These are phyloP conservation scores for Polydrusus tereticollis DNA, from an alignment of 2,888 invertebrate genomes.

Conservation along the genomic window DNA sequence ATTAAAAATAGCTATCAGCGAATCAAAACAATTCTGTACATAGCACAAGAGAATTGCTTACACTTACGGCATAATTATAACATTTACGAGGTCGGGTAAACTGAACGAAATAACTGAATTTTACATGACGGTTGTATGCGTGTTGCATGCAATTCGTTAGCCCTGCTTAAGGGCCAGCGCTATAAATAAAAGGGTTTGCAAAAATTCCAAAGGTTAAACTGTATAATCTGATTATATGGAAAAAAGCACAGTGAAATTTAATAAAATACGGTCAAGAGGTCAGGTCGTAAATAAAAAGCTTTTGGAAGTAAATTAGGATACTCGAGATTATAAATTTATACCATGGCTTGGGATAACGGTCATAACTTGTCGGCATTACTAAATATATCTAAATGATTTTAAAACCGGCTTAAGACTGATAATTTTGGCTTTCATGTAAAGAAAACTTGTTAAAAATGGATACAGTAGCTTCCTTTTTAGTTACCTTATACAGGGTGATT, in stretches of 20 bases:
- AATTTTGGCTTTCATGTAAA: no score
- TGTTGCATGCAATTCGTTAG: constrained; percentile 46
- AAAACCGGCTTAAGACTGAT: no score
- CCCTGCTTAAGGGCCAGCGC: constrained; percentile 36
- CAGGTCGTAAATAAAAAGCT: constrained; percentile 34
- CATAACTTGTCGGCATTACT: not conserved
- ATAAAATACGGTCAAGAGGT: constrained; percentile 37
- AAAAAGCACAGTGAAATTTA: constrained; percentile 44
- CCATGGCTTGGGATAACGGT: not conserved
- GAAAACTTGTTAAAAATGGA: no score
- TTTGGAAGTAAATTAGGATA: constrained; percentile 14
- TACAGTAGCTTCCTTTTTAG: no score
- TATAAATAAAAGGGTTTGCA: constrained; percentile 47
- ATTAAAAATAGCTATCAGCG: constrained; percentile 27
- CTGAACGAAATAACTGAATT: constrained; percentile 33
- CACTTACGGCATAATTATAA: constrained; percentile 45
- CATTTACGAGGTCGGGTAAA: constrained; percentile 37
- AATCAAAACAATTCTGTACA: constrained; percentile 35
- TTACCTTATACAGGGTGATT: no score
- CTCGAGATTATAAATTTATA: constrained; percentile 6
- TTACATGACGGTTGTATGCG: constrained; percentile 45
- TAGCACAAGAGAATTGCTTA: constrained; percentile 44
- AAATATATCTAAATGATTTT: no score
- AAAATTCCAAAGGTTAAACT: constrained; percentile 49
- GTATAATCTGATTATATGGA: constrained; percentile 46